phyloP scores from a whole-genome alignment of 2,113 vertebrate genomes.

The Gila orcuttii region DNA sequence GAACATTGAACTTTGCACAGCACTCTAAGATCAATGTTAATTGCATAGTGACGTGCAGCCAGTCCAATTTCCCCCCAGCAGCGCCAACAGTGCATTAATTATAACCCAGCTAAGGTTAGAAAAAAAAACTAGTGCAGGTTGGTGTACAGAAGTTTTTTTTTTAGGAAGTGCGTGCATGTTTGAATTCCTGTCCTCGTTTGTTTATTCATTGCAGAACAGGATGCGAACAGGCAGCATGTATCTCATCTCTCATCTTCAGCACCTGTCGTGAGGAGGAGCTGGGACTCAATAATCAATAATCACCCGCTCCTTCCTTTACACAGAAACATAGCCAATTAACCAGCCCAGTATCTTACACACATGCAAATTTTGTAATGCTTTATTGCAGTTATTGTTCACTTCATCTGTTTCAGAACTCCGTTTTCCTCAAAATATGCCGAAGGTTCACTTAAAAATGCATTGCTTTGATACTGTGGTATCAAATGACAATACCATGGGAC shows the following conservation, averaged over 20 bases:
- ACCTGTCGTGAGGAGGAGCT: not conserved
- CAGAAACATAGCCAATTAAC: not conserved
- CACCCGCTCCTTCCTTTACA: not conserved
- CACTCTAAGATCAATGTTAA: constrained; percentile 48
- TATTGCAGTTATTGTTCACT: not conserved
- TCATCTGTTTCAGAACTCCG: not conserved
- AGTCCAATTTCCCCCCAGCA: constrained; percentile 33
- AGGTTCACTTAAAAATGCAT: not conserved
- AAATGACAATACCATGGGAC: not conserved
- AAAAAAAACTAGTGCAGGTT: constrained; percentile 9
- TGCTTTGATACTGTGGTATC: not conserved
- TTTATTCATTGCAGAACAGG: not conserved
- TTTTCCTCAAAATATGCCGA: not conserved
- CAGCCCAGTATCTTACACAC: not conserved
- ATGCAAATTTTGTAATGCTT: not conserved
- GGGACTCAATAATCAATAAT: not conserved
- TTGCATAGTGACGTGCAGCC: constrained; percentile 34
- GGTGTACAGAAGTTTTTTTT: constrained; percentile 13
- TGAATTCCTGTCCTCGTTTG: not conserved
- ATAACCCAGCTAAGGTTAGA: constrained; percentile 6
- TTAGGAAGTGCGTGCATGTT: constrained; percentile 14
- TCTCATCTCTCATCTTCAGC: not conserved
- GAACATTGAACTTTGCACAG: constrained; percentile 43
- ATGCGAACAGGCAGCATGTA: not conserved
- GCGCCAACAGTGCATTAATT: constrained; percentile 27